Conservation (phyloP, 1,140 invertebrate genomes). For the Rhagoletis pomonella region DNA sequence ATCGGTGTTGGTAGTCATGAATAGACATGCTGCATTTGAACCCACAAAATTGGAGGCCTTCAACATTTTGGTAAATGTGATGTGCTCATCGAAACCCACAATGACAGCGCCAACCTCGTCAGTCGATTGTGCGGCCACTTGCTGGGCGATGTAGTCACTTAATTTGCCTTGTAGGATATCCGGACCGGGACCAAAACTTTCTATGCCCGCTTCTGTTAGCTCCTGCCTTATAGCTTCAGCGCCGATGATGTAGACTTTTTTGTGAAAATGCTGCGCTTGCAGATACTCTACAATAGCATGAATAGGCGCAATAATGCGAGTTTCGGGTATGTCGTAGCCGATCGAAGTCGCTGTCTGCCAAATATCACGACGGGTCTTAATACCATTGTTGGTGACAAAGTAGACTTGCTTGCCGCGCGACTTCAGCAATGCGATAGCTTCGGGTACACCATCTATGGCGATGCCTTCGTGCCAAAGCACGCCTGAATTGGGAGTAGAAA, state of each 20-base stretch:
- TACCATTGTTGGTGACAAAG: constrained; percentile 97
- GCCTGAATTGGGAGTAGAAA: constrained; percentile 75
- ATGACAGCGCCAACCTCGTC: constrained; percentile 92
- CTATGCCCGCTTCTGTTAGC: constrained; percentile 86
- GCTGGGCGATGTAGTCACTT: constrained; percentile 63
- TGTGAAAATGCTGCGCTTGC: constrained; percentile 77
- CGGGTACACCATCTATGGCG: constrained; percentile 82
- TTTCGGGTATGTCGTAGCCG: constrained; percentile 82
- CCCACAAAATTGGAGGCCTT: constrained; percentile 90
- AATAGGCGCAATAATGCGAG: constrained; percentile 90
- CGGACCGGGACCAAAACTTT: constrained; percentile 82
- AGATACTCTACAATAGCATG: constrained; percentile 89
- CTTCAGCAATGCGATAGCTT: constrained; percentile 83
- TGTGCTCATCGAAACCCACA: constrained; percentile 93
- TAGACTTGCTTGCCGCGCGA: constrained; percentile 88
- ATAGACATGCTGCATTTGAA: constrained; percentile 81
- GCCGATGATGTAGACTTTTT: constrained; percentile 93
- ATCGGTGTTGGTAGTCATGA: constrained; percentile 95
- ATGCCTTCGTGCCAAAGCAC: constrained; percentile 88
- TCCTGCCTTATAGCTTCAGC: constrained; percentile 86
- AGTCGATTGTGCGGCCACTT: constrained; percentile 73
- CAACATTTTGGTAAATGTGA: constrained; percentile 92
- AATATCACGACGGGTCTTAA: constrained; percentile 88
- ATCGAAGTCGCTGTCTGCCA: constrained; percentile 84
- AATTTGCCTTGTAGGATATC: constrained; percentile 47